Evolutionary conservation across 2,113 vertebrate genomes (phyloP).

Genomic region (Parotia lawesii): DNA sequence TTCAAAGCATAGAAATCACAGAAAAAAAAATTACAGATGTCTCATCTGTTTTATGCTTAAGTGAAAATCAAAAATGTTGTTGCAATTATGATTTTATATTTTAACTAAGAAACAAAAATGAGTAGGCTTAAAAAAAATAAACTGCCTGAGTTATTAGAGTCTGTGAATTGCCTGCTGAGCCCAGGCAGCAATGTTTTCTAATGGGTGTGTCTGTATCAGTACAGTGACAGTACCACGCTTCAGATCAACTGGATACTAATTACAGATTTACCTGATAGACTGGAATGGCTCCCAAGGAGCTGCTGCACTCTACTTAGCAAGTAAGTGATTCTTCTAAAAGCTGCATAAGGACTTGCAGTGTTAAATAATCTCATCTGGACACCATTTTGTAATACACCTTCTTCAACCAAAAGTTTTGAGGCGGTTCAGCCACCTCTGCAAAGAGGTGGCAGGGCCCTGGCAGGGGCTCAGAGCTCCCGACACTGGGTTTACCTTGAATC

Average conservation of each 20-base stretch:
- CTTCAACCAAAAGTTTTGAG: not conserved
- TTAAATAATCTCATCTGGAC: not conserved
- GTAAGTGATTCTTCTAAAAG: constrained; percentile 4
- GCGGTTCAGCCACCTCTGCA: not conserved
- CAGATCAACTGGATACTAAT: constrained; percentile 51
- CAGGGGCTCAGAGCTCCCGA: not conserved
- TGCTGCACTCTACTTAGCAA: constrained; percentile 25
- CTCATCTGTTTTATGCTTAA: not conserved
- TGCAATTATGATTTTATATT: not conserved
- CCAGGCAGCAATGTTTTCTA: constrained; percentile 8
- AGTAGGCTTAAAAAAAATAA: not conserved
- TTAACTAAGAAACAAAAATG: constrained; percentile 12
- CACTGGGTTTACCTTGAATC: fast-evolving
- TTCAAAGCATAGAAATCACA: not conserved
- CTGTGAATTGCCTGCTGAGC: constrained; percentile 26
- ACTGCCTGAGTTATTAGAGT: not conserved
- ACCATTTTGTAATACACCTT: not conserved
- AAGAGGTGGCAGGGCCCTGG: not conserved
- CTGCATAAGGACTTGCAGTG: not conserved
- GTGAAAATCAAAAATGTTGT: constrained; percentile 3
- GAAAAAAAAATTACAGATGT: not conserved
- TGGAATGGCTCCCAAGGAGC: constrained; percentile 43
- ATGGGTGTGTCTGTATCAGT: constrained; percentile 7
- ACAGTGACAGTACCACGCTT: constrained; percentile 12
- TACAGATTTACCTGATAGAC: constrained; percentile 50